Conservation (phyloP, 2,797 vertebrate genomes). For the Pantherophis vulpinus region DNA sequence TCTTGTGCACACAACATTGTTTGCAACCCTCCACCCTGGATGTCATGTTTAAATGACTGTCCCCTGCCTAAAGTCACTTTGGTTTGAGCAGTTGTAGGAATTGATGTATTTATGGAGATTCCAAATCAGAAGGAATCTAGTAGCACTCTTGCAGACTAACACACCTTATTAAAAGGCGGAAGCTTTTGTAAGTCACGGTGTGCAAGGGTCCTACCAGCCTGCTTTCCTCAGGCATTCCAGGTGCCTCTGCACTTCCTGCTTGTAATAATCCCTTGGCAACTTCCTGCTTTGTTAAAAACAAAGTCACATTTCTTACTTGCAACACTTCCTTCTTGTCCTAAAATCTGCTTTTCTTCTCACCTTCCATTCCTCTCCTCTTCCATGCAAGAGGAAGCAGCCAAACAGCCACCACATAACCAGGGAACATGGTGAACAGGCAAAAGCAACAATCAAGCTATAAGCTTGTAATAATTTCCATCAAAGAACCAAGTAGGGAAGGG, state of each 20-base stretch:
- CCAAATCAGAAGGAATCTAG: not conserved
- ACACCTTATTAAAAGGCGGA: not conserved
- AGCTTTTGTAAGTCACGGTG: not conserved
- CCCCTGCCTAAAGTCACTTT: not conserved
- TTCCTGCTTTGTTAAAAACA: not conserved
- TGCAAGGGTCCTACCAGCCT: not conserved
- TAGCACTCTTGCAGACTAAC: not conserved
- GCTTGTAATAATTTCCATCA: not conserved
- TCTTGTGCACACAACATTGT: not conserved
- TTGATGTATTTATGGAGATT: not conserved
- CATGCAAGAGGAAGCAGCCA: not conserved
- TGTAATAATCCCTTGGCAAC: not conserved
- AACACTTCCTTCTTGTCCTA: not conserved
- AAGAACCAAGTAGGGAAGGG: constrained; percentile 5
- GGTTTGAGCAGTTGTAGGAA: not conserved
- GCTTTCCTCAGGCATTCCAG: not conserved
- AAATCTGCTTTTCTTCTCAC: not conserved
- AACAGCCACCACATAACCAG: rapidly evolving
- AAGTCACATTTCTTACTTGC: not conserved
- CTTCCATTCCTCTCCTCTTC: not conserved
- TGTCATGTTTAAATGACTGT: not conserved
- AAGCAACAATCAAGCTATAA: not conserved
- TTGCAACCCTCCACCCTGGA: not conserved
- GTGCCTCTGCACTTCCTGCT: not conserved
- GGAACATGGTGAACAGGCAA: not conserved